A percentile compares a stretch with the other conserved stretches of the same genome.
These are phyloP conservation scores for Halcyon chelicuti DNA, from an alignment of 2,797 vertebrate species.

Conservation along the genomic window DNA sequence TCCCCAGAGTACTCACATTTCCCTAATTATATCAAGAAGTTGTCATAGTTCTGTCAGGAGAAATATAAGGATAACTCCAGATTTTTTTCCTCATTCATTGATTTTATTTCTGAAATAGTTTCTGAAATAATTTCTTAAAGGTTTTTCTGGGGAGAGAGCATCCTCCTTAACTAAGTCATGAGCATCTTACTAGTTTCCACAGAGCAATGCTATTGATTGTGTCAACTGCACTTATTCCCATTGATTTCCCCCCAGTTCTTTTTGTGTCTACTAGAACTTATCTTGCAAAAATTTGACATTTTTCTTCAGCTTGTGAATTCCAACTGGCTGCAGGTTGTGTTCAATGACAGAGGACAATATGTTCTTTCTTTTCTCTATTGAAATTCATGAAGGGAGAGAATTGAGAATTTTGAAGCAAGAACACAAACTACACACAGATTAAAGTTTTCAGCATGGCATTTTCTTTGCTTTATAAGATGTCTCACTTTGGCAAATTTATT, in stretches of 20 bases:
- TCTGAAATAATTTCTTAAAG: neutral
- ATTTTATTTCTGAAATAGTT: neutral
- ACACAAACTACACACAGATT: neutral
- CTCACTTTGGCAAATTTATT: neutral
- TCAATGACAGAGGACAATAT: neutral
- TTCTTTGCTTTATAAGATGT: neutral
- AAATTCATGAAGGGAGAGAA: neutral
- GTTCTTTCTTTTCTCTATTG: neutral
- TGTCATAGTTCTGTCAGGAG: neutral
- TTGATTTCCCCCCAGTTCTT: neutral
- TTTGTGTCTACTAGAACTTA: neutral
- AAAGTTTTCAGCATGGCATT: neutral
- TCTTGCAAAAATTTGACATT: neutral
- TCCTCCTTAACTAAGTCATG: neutral
- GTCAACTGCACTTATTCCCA: neutral
- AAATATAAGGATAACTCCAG: neutral
- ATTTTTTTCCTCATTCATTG: neutral
- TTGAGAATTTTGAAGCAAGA: neutral
- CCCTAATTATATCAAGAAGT: neutral
- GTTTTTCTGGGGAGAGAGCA: neutral
- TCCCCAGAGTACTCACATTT: neutral
- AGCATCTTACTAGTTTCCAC: neutral
- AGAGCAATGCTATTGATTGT: neutral
- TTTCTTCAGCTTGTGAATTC: neutral
- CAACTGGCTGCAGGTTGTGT: neutral